Conservation (phyloP, 2,888 invertebrate species). For the Noctuana brunneofusca region DNA sequence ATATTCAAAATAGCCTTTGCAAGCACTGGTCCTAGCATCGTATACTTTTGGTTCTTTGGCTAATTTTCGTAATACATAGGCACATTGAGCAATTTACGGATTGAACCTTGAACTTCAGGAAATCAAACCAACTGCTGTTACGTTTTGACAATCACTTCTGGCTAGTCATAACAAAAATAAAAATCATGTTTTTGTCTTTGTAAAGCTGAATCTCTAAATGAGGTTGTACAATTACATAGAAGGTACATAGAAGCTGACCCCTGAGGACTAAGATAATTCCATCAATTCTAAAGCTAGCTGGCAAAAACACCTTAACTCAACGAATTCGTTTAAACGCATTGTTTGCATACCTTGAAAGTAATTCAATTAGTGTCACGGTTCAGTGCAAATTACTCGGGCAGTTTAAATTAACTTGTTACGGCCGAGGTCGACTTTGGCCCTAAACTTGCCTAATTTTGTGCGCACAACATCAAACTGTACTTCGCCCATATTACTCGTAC, state of each 20-base stretch:
- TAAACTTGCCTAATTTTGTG: slow-evolving; percentile 81
- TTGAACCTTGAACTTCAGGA: no score
- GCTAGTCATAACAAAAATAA: no score
- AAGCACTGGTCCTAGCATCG: no score
- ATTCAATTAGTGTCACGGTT: slow-evolving; percentile 79
- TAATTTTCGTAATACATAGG: no score
- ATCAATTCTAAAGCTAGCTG: slow-evolving; percentile 6
- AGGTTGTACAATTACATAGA: no score
- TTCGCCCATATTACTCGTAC: slow-evolving; percentile 68
- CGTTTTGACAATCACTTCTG: no score
- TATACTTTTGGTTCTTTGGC: no score
- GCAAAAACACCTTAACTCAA: slow-evolving; percentile 10
- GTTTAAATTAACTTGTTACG: slow-evolving; percentile 81
- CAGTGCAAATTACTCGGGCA: slow-evolving; percentile 75
- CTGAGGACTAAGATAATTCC: not conserved
- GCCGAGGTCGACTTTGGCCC: slow-evolving; percentile 74
- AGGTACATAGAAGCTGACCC: not conserved
- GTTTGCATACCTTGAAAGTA: slow-evolving; percentile 74
- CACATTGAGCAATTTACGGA: no score
- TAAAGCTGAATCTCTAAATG: no score
- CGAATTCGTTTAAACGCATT: slow-evolving; percentile 40
- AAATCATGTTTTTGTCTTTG: no score
- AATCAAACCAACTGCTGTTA: no score
- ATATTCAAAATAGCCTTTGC: not conserved
- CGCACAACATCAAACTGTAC: slow-evolving; percentile 80